These are phyloP conservation scores for Teleiodes luculella DNA, from an alignment of 2,888 invertebrate species.

Conservation along the genomic window DNA sequence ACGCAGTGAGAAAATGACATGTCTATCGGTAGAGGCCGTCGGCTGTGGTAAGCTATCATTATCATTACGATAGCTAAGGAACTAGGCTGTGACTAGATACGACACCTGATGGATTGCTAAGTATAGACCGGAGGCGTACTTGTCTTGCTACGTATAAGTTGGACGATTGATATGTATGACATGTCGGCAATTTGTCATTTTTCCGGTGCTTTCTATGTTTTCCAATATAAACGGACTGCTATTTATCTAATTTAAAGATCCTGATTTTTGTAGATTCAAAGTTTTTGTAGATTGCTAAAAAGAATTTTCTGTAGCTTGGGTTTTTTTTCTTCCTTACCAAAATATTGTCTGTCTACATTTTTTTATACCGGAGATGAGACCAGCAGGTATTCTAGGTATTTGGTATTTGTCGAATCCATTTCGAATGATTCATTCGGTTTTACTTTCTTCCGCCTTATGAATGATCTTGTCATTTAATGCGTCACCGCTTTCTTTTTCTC, in stretches of 20 bases:
- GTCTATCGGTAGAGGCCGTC: conserved; percentile 48
- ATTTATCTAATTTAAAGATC: neutral
- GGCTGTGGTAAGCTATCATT: conserved; percentile 52
- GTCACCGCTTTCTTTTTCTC: conserved; percentile 3
- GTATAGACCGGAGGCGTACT: neutral
- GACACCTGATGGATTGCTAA: conserved; percentile 22
- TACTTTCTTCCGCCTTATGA: conserved; percentile 2
- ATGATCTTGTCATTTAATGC: neutral
- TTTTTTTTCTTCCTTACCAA: no score
- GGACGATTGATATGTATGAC: neutral
- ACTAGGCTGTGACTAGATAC: conserved; percentile 44
- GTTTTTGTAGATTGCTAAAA: no score
- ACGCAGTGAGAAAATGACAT: conserved; percentile 68
- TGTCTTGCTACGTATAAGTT: neutral
- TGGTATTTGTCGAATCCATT: neutral
- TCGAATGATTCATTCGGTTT: conserved; percentile 2
- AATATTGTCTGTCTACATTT: no score
- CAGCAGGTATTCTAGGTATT: no score
- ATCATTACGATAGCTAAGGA: conserved; percentile 39
- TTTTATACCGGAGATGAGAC: no score
- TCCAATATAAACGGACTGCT: neutral
- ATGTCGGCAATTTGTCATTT: conserved; percentile 2
- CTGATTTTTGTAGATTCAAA: neutral
- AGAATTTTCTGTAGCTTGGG: no score
- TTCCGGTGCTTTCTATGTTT: neutral